Evolutionary conservation across 2,888 invertebrate species (phyloP), one percentile per base, ranked within the genome.

Genomic region (Drosophila helvetica): DNA sequence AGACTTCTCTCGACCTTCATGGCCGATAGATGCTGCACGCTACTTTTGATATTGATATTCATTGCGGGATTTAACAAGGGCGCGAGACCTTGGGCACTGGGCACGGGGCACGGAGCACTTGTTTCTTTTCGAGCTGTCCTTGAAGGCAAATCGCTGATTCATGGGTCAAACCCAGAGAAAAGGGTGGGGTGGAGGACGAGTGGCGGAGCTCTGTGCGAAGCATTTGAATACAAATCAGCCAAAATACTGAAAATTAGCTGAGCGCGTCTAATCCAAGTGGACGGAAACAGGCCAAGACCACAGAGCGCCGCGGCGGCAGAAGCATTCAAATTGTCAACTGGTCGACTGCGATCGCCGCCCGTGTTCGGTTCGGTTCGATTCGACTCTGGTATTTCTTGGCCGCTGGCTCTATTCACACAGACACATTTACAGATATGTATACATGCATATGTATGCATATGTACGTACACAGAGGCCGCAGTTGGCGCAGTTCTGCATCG

Each of bases 271-370:
- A 88, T 38, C 74, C 70, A 63, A 69, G 57, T 17, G n/a, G 30
- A 47, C 33, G 27, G 56, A 80, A 78, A 86, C 71, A 60, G 88
- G 83, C 83, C 88, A 86, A 82, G 83, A 88, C 62, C 78, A 52
- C 38, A 51, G 38, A 57, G 43, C 53, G 48, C 22, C 46, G 58
- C 17, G 25, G 69, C 64, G 64, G 55, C 62, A 69, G 19, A 45
- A 68, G 79, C 77, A 81, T 86, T 83, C 76, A 83, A 81, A 81
- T 81, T 27, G 27, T 8, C 67, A 77, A 72, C 58, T 67, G 65
- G 69, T 73, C 30, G 72, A 73, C 62, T 52, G 74, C 64, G 67
- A 77, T 75, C 53, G 22, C 8, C 27, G 27, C 27, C 27, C 27
- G 27, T 27, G 27, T 8, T 27, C 27, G 27, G 27, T 27, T 27